A percentile compares a stretch with the other conserved stretches of the same genome.
These are phyloP conservation scores for Eilema depressum DNA, from an alignment of 2,888 invertebrate species.

Conservation along the genomic window DNA sequence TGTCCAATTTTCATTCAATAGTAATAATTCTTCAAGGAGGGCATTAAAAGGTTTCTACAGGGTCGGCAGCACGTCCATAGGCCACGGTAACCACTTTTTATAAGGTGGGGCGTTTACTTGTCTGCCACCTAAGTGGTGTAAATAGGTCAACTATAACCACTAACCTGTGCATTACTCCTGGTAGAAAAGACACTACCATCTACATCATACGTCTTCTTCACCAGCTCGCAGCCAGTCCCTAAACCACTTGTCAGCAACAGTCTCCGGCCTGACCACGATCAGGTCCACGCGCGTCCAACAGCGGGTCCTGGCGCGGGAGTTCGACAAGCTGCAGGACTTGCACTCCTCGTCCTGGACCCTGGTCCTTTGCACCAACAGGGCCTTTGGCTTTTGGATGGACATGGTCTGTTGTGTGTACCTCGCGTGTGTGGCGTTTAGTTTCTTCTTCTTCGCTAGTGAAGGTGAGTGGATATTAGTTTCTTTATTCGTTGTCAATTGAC, in stretches of 20 bases:
- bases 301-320: slow-evolving; percentile 89
- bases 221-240: slow-evolving; percentile 95
- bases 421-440: slow-evolving; percentile 89
- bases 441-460: slow-evolving; percentile 84
- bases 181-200: too few species aligned
- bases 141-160: too few species aligned
- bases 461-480: slow-evolving; percentile 53
- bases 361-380: slow-evolving; percentile 71
- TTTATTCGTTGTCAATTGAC: too few species aligned
- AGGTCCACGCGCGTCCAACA: slow-evolving; percentile 91
- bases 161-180: too few species aligned
- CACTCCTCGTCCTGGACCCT: slow-evolving; percentile 62
- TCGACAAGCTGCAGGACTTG: slow-evolving; percentile 88
- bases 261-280: slow-evolving; percentile 94
- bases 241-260: slow-evolving; percentile 92
- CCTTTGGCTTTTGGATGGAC: slow-evolving; percentile 87
- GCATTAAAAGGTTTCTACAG: too few species aligned
- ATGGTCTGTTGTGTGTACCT: slow-evolving; percentile 86
- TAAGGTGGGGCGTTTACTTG: too few species aligned
- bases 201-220: background rate
- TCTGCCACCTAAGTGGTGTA: too few species aligned
- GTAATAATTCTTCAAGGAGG: too few species aligned
- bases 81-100: too few species aligned
- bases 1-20: too few species aligned
- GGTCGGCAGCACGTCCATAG: too few species aligned